phyloP scores from a whole-genome alignment of 1,140 invertebrate genomes.

The Bursaphelenchus mucronatus region DNA sequence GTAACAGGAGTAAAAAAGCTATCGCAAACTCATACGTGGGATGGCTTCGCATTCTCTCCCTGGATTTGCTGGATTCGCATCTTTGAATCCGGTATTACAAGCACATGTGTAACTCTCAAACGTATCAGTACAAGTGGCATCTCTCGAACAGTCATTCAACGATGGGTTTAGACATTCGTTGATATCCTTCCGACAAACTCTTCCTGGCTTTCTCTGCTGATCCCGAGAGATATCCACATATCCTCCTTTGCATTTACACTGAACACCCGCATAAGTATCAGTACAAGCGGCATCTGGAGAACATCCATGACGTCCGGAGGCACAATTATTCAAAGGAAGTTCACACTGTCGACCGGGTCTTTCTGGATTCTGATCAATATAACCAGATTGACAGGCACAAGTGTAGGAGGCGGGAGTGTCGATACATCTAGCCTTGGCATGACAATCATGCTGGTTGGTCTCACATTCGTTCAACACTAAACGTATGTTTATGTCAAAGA shows the following conservation, averaged over 20 bases:
- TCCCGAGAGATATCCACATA: slow-evolving; percentile 10
- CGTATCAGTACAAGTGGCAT: slow-evolving; percentile 56
- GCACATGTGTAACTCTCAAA: slow-evolving; percentile 41
- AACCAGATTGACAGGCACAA: slow-evolving; percentile 76
- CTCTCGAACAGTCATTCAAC: slow-evolving; percentile 50
- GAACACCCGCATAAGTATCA: slow-evolving; percentile 15
- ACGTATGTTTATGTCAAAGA: background rate
- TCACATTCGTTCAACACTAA: slow-evolving; percentile 40
- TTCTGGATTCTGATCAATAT: slow-evolving; percentile 62
- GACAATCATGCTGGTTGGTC: slow-evolving; percentile 70
- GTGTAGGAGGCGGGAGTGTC: slow-evolving; percentile 84
- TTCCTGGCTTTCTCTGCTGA: slow-evolving; percentile 32
- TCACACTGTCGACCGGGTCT: slow-evolving; percentile 44
- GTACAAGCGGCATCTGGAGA: slow-evolving; percentile 13
- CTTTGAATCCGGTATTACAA: slow-evolving; percentile 39
- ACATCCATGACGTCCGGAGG: slow-evolving; percentile 6
- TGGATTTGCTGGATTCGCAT: slow-evolving; percentile 37
- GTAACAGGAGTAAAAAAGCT: too few species aligned
- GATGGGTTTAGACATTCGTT: slow-evolving; percentile 58
- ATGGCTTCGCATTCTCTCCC: slow-evolving; percentile 34
- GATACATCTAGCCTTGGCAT: slow-evolving; percentile 73
- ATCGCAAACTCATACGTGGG: slow-evolving; percentile 6
- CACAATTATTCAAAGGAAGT: slow-evolving; percentile 21
- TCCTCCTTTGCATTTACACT: slow-evolving; percentile 13
- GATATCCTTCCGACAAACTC: slow-evolving; percentile 48